Conservation (phyloP, 2,888 invertebrate genomes). For the Eristalinus aeneus region DNA sequence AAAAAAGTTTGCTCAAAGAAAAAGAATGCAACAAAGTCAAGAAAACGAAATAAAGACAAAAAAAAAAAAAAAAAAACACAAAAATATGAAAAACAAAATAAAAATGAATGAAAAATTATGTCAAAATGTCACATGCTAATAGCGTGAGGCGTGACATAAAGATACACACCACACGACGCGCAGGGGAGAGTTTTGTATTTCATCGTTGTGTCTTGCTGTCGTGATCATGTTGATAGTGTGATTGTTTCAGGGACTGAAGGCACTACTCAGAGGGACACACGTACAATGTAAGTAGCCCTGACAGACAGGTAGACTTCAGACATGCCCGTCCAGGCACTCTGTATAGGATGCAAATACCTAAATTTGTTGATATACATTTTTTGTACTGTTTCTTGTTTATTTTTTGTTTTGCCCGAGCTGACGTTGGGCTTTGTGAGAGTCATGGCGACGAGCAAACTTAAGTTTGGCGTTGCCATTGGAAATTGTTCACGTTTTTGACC, state of each 20-base stretch:
- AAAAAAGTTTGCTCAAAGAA: background rate
- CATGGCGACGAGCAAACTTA: conserved; percentile 30
- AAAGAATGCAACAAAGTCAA: conserved; percentile 13
- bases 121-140: conserved; percentile 68
- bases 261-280: conserved; percentile 12
- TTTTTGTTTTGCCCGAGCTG: conserved; percentile 4
- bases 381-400: no score
- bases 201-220: conserved; percentile 32
- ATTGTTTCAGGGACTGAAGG: conserved; percentile 27
- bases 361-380: no score
- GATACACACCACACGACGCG: conserved; percentile 27
- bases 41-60: conserved; percentile 7
- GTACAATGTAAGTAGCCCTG: background rate
- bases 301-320: conserved; percentile 21
- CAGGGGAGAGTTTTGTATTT: background rate
- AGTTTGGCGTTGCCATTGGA: conserved; percentile 40
- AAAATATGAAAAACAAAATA: conserved; percentile 1
- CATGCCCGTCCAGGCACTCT: background rate
- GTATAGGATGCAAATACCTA: background rate
- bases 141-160: conserved; percentile 54
- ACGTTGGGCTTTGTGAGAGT: background rate
- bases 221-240: conserved; percentile 55
- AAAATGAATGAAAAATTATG: conserved; percentile 52
- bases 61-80: background rate
- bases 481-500: conserved; percentile 56